phyloP scores from a whole-genome alignment of 2,113 vertebrate species.

The Chaetodon trifascialis region DNA sequence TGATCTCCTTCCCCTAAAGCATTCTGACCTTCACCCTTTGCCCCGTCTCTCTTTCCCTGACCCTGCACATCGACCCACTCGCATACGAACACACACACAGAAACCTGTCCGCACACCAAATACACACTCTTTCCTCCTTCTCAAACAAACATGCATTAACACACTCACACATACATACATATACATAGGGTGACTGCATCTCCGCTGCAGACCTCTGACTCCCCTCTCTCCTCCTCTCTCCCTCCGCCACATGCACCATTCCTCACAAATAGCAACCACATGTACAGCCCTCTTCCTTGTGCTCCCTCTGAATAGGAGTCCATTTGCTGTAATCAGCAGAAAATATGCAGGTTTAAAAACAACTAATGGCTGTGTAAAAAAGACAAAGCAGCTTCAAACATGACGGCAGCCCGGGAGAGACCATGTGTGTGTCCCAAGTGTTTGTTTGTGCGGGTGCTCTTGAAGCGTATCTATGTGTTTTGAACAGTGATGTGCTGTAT shows the following conservation, averaged over 20 bases:
- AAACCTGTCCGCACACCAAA: conserved; percentile 26
- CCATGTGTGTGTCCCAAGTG: conserved; percentile 48
- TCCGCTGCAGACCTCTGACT: conserved; percentile 86
- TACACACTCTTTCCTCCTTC: conserved; percentile 63
- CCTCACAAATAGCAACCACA: conserved; percentile 98
- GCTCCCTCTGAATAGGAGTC: conserved; percentile 88
- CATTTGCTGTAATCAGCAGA: conserved; percentile 96
- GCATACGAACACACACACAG: conserved; percentile 65
- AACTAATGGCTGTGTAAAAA: conserved; percentile 87
- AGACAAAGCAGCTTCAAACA: conserved; percentile 59
- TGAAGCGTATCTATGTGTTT: conserved; percentile 41
- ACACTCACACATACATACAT: conserved; percentile 51
- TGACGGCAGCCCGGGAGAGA: conserved; percentile 58
- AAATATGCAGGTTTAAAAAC: conserved; percentile 91
- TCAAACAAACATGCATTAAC: conserved; percentile 54
- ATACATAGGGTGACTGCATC: conserved; percentile 86
- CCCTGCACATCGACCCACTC: conserved; percentile 67
- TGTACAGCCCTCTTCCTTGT: conserved; percentile 86
- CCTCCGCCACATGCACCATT: conserved; percentile 86
- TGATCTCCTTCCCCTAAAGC: conserved; percentile 71
- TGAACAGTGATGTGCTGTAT: conserved; percentile 13
- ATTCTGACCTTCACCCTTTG: conserved; percentile 73
- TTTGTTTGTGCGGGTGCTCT: conserved; percentile 46
- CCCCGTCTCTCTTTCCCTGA: conserved; percentile 55
- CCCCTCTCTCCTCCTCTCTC: conserved; percentile 85